These are phyloP conservation scores for Noturus placidus DNA, from an alignment of 2,113 vertebrate genomes.

Conservation along the genomic window DNA sequence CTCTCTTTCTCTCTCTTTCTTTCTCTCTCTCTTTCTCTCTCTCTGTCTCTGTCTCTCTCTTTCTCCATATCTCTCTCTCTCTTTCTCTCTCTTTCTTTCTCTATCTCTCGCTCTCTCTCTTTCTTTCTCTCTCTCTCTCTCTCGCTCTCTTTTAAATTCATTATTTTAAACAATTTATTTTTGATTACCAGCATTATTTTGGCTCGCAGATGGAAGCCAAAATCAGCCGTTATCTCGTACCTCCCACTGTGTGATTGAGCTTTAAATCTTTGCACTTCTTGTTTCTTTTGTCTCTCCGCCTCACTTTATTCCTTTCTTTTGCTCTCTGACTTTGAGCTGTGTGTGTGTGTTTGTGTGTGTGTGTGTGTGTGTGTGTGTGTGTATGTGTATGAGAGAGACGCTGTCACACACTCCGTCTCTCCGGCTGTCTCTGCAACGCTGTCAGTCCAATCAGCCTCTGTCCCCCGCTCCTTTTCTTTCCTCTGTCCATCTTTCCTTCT, in stretches of 20 bases:
- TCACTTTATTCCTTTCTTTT: conserved; percentile 53
- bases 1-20: not conserved
- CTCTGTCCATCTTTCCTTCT: conserved; percentile 28
- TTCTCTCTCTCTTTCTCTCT: not conserved
- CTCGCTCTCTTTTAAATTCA: too few species aligned
- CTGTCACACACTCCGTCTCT: conserved; percentile 39
- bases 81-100: not conserved
- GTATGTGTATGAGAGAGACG: not conserved
- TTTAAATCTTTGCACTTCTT: conserved; percentile 59
- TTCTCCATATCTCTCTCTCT: not conserved
- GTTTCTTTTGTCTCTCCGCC: conserved; percentile 19
- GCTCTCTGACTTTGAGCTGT: conserved; percentile 45
- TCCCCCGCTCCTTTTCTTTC: conserved; percentile 49
- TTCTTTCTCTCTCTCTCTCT: not conserved
- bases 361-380: not conserved
- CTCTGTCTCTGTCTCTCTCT: too few species aligned
- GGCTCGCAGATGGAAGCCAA: conserved; percentile 60
- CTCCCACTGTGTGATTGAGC: conserved; percentile 61
- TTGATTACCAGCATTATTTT: conserved; percentile 54
- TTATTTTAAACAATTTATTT: conserved; percentile 36
- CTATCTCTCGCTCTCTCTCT: not conserved
- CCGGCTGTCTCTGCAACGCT: conserved; percentile 49
- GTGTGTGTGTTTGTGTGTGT: not conserved
- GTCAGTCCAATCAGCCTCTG: conserved; percentile 68
- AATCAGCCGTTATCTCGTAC: conserved; percentile 61